phyloP scores from a whole-genome alignment of 2,888 invertebrate genomes.

The Omphaloscelis lunosa region DNA sequence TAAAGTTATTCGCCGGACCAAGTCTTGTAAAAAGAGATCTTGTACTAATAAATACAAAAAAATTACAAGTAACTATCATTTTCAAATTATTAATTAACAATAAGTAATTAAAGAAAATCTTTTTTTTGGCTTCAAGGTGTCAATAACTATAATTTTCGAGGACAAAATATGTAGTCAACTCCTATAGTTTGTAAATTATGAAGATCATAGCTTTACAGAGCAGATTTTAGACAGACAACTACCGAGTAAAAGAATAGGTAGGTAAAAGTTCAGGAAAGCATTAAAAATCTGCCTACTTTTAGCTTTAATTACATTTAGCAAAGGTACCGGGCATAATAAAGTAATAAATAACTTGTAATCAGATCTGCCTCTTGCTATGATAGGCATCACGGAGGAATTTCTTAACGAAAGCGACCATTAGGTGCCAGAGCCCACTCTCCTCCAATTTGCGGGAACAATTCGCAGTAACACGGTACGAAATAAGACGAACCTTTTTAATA shows the following conservation, averaged over 20 bases:
- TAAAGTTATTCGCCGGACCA: too few species aligned
- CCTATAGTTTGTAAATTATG: background rate
- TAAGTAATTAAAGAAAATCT: too few species aligned
- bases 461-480: slow-evolving; percentile 16
- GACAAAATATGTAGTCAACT: background rate
- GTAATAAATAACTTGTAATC: slow-evolving; percentile 44
- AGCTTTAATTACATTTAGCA: slow-evolving; percentile 13
- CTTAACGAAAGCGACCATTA: slow-evolving; percentile 36
- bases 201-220: background rate
- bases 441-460: slow-evolving; percentile 34
- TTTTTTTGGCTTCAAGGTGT: background rate
- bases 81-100: too few species aligned
- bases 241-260: background rate
- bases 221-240: background rate
- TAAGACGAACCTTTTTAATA: background rate
- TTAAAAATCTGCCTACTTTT: background rate
- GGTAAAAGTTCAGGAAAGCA: background rate
- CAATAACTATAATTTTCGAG: background rate
- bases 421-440: slow-evolving; percentile 19
- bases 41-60: too few species aligned
- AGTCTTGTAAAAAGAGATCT: too few species aligned
- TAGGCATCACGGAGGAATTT: slow-evolving; percentile 19
- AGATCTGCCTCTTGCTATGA: slow-evolving; percentile 24
- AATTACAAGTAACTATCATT: too few species aligned
- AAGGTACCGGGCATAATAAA: slow-evolving; percentile 16